Conservation (phyloP, 2,797 vertebrate species). For the Petrocephalus schoutedeni region DNA sequence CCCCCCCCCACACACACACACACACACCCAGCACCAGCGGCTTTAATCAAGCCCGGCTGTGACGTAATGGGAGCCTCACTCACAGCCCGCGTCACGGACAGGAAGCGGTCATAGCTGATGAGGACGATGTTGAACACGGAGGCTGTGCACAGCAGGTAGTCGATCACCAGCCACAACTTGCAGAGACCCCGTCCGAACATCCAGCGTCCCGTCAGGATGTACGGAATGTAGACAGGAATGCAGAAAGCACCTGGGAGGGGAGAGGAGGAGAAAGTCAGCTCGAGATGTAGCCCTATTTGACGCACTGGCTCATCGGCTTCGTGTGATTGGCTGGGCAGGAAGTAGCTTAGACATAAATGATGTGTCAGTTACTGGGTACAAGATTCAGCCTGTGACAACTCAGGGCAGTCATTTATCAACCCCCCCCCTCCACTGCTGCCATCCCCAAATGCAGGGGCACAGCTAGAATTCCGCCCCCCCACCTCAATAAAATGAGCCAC, state of each 20-base stretch:
- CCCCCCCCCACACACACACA: too few relatives aligned
- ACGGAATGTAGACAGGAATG: constrained; percentile 80
- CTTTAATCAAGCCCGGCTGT: background rate
- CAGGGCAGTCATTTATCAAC: background rate
- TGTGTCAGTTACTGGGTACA: background rate
- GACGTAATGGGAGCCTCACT: constrained; percentile 48
- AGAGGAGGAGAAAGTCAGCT: background rate
- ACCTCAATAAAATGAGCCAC: background rate
- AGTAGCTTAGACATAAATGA: background rate
- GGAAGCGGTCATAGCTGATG: constrained; percentile 84
- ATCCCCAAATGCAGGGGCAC: background rate
- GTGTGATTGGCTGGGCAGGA: background rate
- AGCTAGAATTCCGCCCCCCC: background rate
- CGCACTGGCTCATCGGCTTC: background rate
- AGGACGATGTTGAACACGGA: constrained; percentile 88
- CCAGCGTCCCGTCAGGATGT: constrained; percentile 69
- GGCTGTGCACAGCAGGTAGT: constrained; percentile 80
- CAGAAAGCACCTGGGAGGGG: constrained; percentile 70
- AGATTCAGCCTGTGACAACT: background rate
- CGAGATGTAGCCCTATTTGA: background rate
- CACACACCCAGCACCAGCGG: background rate
- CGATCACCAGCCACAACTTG: constrained; percentile 77
- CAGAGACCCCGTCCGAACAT: constrained; percentile 70
- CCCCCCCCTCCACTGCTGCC: background rate
- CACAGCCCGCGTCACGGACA: constrained; percentile 82